Conservation (phyloP, 2,888 invertebrate species). For the Cataglyphis rosenhaueri region DNA sequence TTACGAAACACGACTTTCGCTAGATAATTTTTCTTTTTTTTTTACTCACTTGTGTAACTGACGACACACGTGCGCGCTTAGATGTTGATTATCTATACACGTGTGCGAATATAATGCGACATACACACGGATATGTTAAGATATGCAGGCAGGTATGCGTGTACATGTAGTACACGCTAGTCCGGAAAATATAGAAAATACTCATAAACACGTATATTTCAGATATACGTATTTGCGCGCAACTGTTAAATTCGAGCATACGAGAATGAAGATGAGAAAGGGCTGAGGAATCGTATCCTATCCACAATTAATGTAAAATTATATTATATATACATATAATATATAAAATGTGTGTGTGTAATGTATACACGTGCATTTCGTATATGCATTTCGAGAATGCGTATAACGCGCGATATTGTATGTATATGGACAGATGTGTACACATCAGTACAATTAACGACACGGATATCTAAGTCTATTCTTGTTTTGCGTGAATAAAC, state of each 20-base stretch:
- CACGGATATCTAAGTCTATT: constrained; percentile 79
- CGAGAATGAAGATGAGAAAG: constrained; percentile 65
- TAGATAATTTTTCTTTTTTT: constrained; percentile 2
- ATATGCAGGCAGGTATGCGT: neutral
- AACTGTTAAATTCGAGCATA: constrained; percentile 5
- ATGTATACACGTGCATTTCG: constrained; percentile 56
- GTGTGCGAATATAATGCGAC: no score
- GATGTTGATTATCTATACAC: no score
- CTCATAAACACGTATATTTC: neutral
- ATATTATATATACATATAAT: constrained; percentile 70
- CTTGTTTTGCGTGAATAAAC: constrained; percentile 82
- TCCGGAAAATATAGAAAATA: constrained; percentile 4
- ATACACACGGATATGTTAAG: no score
- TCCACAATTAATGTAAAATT: constrained; percentile 75
- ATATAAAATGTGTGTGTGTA: constrained; percentile 48
- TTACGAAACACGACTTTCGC: constrained; percentile 38
- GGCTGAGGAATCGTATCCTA: constrained; percentile 72
- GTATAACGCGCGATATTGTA: constrained; percentile 42
- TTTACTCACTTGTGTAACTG: neutral
- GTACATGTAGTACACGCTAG: neutral
- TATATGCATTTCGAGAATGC: constrained; percentile 55
- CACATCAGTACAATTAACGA: constrained; percentile 63
- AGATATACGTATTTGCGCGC: constrained; percentile 8
- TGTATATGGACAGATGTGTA: constrained; percentile 57
- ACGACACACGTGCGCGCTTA: neutral